Evolutionary conservation across 2,888 invertebrate genomes (phyloP).

Genomic region (Baronia brevicornis): DNA sequence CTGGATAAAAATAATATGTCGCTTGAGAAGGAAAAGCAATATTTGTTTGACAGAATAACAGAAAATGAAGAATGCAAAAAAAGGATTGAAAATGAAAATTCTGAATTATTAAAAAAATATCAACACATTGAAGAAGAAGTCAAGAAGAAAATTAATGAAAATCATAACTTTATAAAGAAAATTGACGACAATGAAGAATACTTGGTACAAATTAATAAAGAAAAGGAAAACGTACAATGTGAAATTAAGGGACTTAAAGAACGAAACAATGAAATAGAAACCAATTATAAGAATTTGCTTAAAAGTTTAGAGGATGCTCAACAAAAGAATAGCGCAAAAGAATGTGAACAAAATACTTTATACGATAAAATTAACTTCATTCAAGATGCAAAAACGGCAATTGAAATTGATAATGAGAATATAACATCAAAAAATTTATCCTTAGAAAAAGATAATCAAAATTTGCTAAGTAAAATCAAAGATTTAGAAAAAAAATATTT

Average conservation of each 20-base stretch:
- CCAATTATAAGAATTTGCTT: too few relatives aligned
- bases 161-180: too few relatives aligned
- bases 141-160: too few relatives aligned
- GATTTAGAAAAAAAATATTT: conserved; percentile 20
- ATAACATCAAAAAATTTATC: conserved; percentile 13
- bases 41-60: conserved; percentile 11
- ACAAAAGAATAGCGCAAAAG: conserved; percentile 2
- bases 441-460: conserved; percentile 4
- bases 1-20: neutral
- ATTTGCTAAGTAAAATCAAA: conserved; percentile 20
- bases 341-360: conserved; percentile 3
- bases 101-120: conserved; percentile 6
- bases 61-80: conserved; percentile 18
- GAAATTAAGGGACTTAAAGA: too few relatives aligned
- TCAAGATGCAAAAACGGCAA: conserved; percentile 1
- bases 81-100: conserved; percentile 14
- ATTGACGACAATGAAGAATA: too few relatives aligned
- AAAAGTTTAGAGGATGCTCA: too few relatives aligned
- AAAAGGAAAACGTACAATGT: too few relatives aligned
- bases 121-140: conserved; percentile 5
- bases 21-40: conserved; percentile 1
- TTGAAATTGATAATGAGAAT: conserved; percentile 4
- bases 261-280: too few relatives aligned
- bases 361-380: conserved; percentile 5
- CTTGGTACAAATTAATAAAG: too few relatives aligned